Conservation (phyloP, 2,797 vertebrate species). For the Eremophila alpestris region DNA sequence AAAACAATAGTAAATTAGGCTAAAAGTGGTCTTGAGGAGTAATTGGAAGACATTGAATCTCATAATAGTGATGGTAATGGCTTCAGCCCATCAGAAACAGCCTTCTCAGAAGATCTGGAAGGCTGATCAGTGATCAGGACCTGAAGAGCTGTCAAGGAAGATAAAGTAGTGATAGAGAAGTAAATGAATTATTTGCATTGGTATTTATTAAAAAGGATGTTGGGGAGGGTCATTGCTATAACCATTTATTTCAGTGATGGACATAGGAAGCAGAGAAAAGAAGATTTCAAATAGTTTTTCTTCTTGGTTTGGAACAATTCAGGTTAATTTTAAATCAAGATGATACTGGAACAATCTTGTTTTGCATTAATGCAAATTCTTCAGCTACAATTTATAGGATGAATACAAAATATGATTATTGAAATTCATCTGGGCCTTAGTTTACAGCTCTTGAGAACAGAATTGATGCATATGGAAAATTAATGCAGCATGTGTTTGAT, state of each 20-base stretch:
- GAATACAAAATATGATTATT: neutral
- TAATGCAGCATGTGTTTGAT: neutral
- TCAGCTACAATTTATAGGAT: neutral
- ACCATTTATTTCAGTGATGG: neutral
- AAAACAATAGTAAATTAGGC: neutral
- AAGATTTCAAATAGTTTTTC: neutral
- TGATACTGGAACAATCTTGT: neutral
- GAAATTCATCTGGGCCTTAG: neutral
- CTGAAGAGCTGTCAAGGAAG: slow-evolving; percentile 35
- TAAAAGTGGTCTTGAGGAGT: neutral
- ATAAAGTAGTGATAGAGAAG: neutral
- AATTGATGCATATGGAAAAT: neutral
- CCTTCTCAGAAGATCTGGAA: neutral
- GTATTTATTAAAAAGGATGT: neutral
- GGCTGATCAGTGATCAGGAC: slow-evolving; percentile 10
- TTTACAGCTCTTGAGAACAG: neutral
- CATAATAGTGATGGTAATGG: neutral
- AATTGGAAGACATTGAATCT: neutral
- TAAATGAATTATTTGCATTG: slow-evolving; percentile 23
- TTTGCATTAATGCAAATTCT: neutral
- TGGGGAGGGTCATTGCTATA: neutral
- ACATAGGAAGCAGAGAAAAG: neutral
- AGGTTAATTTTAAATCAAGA: neutral
- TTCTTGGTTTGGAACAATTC: neutral
- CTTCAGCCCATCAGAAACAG: slow-evolving; percentile 3